Evolutionary conservation across 2,888 invertebrate genomes (phyloP), one percentile per base, ranked within the genome.

Genomic region (Drosophila eohydei): DNA sequence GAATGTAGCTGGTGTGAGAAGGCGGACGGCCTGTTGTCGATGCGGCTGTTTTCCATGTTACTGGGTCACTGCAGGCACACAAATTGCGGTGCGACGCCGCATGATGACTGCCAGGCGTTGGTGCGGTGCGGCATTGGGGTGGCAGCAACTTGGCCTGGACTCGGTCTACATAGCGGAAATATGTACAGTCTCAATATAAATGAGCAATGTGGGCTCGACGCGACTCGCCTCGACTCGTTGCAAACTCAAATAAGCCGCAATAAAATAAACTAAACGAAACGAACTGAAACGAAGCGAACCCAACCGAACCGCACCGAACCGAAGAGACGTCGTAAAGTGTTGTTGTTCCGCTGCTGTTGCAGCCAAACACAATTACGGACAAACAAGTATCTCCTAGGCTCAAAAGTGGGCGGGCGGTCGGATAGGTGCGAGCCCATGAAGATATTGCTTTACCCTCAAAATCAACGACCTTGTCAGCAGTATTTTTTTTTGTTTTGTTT

Each of bases 41-140:
- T 83, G 87, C 79, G 89, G 89, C 87, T 65, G 72, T 83, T 90
- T 86, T 86, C 68, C 83, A 87, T 86, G 86, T 86, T 86, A 90
- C 77, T 86, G 89, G 86, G 86, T 90, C 86, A 86, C 89, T 86
- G 90, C 90, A 90, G 86, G 88, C 89, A 89, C 90, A 86, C 86
- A 90, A 90, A 86, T 90, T 89, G 89, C 83, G 88, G 80, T 78
- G 55, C 77, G 76, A 77, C 78, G 78, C 76, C 81, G 81, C 76
- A 65, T 80, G 81, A 77, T 76, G 76, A 75, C 71, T 69, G 41
- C 56, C 51, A 40, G 56, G 61, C 26, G 14, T n/a, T 43, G 44
- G 40, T 3, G n/a, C 32, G 44, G 21, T 2, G 32, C 14, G 21
- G 34, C 5, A 12, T 7, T 9, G 9, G 14, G 3, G 46, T n/a